Evolutionary conservation across 2,113 vertebrate genomes (phyloP).

Genomic region (Pseudonaja textilis): DNA sequence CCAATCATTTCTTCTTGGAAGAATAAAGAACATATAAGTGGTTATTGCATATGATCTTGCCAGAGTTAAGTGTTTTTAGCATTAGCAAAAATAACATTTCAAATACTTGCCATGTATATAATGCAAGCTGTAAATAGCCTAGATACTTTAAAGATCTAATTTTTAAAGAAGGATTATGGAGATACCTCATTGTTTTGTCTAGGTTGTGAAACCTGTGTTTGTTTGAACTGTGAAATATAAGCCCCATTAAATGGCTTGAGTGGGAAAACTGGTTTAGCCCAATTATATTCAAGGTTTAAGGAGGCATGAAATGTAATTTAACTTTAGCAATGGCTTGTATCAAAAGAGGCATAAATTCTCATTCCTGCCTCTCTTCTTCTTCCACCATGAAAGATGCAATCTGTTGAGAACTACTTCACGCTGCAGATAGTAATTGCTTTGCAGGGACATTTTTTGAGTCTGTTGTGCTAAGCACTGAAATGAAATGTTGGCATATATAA

Average conservation of each 20-base stretch:
- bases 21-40: neutral
- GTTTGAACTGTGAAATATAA: neutral
- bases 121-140: neutral
- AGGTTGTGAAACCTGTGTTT: neutral
- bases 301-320: neutral
- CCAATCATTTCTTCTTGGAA: neutral
- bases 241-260: neutral
- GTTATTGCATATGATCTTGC: neutral
- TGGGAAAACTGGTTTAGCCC: neutral
- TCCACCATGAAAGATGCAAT: neutral
- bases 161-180: neutral
- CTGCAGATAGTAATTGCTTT: neutral
- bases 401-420: neutral
- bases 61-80: neutral
- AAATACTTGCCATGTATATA: neutral
- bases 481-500: neutral
- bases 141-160: neutral
- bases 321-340: neutral
- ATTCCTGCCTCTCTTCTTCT: too few relatives aligned
- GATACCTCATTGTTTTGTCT: too few relatives aligned
- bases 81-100: neutral
- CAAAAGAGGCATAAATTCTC: neutral
- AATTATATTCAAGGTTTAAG: neutral
- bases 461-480: neutral
- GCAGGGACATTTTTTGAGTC: neutral